These are phyloP conservation scores for Chaitophorus viminalis DNA, from an alignment of 2,888 invertebrate species.

Conservation along the genomic window DNA sequence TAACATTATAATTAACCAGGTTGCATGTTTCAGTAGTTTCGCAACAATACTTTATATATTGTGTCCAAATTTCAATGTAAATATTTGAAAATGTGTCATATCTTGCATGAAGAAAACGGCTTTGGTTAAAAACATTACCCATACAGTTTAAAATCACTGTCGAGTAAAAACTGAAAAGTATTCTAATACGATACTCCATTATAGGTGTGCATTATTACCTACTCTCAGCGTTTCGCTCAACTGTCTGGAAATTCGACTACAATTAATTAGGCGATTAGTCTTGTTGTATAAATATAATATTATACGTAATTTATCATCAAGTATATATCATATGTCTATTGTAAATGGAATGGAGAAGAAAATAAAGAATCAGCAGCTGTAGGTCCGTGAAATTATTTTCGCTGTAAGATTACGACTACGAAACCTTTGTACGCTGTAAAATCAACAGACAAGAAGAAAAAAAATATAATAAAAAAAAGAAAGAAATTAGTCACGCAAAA, in stretches of 20 bases:
- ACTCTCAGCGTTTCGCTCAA: not conserved
- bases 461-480: not conserved
- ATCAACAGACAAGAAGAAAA: not conserved
- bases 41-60: no score
- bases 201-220: no score
- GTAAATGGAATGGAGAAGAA: not conserved
- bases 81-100: no score
- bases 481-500: not conserved
- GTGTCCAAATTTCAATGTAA: no score
- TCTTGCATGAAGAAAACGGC: no score
- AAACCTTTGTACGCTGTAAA: not conserved
- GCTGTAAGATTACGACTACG: not conserved
- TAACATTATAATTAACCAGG: no score
- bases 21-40: no score
- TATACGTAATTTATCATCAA: not conserved
- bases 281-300: not conserved
- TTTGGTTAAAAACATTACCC: no score
- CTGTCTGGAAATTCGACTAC: not conserved
- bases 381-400: slow-evolving; percentile 3
- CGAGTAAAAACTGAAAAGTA: no score
- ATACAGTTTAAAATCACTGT: no score
- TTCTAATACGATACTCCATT: no score
- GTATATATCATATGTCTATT: not conserved
- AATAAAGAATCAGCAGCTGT: not conserved
- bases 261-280: not conserved